A percentile compares a stretch with the other conserved stretches of the same genome.
phyloP scores from a whole-genome alignment of 2,797 vertebrate species.

The Pogoniulus pusillus region DNA sequence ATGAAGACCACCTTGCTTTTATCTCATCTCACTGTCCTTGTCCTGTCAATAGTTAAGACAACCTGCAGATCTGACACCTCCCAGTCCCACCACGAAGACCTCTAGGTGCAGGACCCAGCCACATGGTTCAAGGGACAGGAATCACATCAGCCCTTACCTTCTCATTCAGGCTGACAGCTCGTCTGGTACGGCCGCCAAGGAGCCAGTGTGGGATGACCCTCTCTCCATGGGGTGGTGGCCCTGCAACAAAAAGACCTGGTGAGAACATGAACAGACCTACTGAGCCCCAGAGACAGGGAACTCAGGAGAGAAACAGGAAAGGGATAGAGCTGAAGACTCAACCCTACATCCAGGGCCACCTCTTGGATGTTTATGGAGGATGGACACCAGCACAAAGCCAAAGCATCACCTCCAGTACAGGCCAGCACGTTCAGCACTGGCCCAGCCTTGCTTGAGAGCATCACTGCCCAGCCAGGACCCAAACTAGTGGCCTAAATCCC shows the following conservation, averaged over 20 bases:
- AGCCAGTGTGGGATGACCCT: constrained; percentile 59
- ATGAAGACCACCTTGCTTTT: not conserved
- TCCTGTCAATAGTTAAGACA: not conserved
- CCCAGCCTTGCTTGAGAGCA: not conserved
- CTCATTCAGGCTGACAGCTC: not conserved
- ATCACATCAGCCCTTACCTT: not conserved
- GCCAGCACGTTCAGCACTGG: rapidly evolving
- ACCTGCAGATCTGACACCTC: rapidly evolving
- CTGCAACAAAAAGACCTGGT: not conserved
- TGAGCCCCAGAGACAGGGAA: rapidly evolving
- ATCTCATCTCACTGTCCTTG: not conserved
- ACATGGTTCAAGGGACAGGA: rapidly evolving
- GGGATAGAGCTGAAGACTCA: not conserved
- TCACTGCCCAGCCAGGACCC: not conserved
- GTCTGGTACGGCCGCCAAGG: not conserved
- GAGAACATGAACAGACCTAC: rapidly evolving
- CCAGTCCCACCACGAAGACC: rapidly evolving
- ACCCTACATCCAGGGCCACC: not conserved
- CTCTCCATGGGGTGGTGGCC: not conserved
- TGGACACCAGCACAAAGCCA: rapidly evolving
- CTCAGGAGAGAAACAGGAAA: too few relatives aligned
- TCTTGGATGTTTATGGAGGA: not conserved
- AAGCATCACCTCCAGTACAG: not conserved
- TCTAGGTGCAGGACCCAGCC: rapidly evolving
- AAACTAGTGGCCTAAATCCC: rapidly evolving